Evolutionary conservation across 2,113 vertebrate genomes (phyloP), one percentile per base, ranked within the genome.

Genomic region (Serinus canaria): DNA sequence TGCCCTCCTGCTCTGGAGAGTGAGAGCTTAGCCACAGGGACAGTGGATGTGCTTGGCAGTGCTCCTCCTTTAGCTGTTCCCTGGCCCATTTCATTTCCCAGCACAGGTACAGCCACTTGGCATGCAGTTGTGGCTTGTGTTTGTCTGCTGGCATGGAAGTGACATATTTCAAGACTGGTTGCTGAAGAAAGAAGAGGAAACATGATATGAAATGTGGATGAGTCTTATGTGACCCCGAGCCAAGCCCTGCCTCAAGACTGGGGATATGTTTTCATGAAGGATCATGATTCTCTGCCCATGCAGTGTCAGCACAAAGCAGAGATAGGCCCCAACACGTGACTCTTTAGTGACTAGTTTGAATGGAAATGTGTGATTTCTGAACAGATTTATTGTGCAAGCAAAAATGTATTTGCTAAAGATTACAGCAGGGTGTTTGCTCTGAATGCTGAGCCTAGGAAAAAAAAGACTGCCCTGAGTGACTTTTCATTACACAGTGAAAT

Each of bases 401-500:
- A 87, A 95, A 96, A 82, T 74, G 70, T 90, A 84, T 96, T 96
- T 96, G 91, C 90, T 93, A 50, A 95, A 90, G 96, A 92, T 88
- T 90, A 89, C 21, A 62, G 79, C 82, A 49, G 15, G 0, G 7
- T 93, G 92, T 94, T 91, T 94, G 73, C 62, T 86, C 64, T 78
- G 84, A 81, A 92, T 83, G 66, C 83, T 89, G 77, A 87, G 86
- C 80, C 88, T 79, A 43, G 59, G 55, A 63, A 92, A 91, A 92
- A 92, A 90, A 68, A 74, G 47, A 62, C 58, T 81, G 89, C 35
- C 22, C 59, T 60, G 41, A 79, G 50, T 90, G 93, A 83, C 92
- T 87, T 62, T 87, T 84, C 64, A 83, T 89, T 92, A 47, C 59
- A 72, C 4, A 1, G 62, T 83, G 84, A 69, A 95, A 84, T 80